Evolutionary conservation across 2,113 vertebrate species (phyloP), one percentile per base, ranked within the genome.

Genomic region (Tympanuchus pallidicinctus): DNA sequence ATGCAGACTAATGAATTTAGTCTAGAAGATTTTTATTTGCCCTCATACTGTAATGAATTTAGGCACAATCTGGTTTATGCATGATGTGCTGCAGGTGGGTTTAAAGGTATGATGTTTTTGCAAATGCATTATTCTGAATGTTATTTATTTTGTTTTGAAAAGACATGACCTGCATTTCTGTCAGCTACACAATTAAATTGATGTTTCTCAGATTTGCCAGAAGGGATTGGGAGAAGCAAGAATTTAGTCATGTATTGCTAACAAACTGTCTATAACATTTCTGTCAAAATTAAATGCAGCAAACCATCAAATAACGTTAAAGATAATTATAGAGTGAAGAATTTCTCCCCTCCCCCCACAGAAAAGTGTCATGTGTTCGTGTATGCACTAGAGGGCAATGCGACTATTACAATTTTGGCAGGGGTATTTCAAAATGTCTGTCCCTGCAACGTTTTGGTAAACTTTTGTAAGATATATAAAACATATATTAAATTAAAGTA

Each of bases 321-420:
- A 88, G 75, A 47, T 63, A 82, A 90, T 89, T 70, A 63, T n/a
- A 52, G 11, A 1, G 1, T 21, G 5, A 50, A 56, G 28, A 54
- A 19, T 63, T 90, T n/a, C 18, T 19, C 32, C 56, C 56, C 56
- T 28, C 22, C 30, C 30, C 54, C 54, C 54, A 11, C 30, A 43
- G 69, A 21, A 32, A 32, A 56, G n/a, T 91, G 96, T 75, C 40
- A 38, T 97, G 70, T 63, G 81, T 24, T 30, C 4, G 32, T 24
- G 13, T 4, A 2, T 70, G 74, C 98, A 97, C 97, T 95, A 98
- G 98, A 97, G 98, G 98, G 96, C 98, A 98, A 94, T 98, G 54
- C 70, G 96, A 94, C 93, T 97, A 98, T 95, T 95, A 76, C 34
- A 73, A 92, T 98, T 96, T 86, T 32, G 24, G 38, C 2, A 2